Base-by-base conservation (phyloP, 2,113 vertebrate genomes). In the Melanocharis versteri region DNA sequence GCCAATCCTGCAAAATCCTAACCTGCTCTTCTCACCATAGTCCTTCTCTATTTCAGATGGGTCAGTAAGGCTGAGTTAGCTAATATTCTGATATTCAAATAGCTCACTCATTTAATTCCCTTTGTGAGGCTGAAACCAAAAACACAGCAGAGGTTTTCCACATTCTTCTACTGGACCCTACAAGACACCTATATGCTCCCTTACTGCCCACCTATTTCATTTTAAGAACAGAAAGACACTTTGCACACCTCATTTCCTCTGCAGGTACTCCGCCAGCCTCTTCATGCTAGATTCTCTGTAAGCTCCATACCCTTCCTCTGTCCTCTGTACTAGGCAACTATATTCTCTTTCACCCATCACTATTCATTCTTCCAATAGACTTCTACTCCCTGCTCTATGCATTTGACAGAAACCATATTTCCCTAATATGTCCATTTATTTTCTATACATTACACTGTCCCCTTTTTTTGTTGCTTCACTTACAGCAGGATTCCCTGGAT, bases 1-100 rank as follows among this genome's bases (percentile, higher is more conserved):
- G 93, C 39, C 64, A 90, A 93, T 51, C 56, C 35, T 50, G 23
- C 20, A 83, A 95, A 90, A 1, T 45, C 65, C 58, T 80, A 65
- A 53, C 66, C 96, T 96, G 51, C 45, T 75, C 31, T 89, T 66
- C 75, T 96, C 92, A 58, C 70, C 54, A 45, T 4, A 7, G 79
- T 73, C 30, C 53, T 96, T 69, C 44, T 93, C 81, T 65, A 42
- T 45, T 73, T 86, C 83, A 77, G 83, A 82, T 23, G 10, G 15
- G 13, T 71, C 90, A 48, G 62, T 75, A 96, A 92, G 44, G 30
- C 70, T 85, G 89, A 80, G 61, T 76, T 72, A 87, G 40, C 72
- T 60, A 44, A 66, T 53, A 81, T 48, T 62, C 51, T 86, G 30
- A 40, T 72, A 53, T 12, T 42, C 24, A 78, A 9, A 50, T 39